A percentile compares a stretch with the other conserved stretches of the same genome.
These are phyloP conservation scores for Lagorchestes hirsutus DNA, from an alignment of 2,797 vertebrate genomes.

Conservation along the genomic window DNA sequence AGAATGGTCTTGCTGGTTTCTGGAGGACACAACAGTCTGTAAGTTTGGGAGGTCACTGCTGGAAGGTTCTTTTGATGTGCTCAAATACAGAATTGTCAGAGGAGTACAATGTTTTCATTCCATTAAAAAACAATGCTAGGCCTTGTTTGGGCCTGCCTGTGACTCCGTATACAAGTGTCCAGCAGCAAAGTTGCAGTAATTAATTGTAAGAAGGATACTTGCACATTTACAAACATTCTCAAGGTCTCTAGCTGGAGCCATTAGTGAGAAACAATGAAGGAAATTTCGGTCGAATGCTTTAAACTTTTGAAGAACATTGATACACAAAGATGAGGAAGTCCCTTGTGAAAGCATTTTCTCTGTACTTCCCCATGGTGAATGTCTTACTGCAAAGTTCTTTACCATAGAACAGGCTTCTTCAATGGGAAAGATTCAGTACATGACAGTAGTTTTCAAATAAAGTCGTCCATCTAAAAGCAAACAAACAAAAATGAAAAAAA, in stretches of 20 bases:
- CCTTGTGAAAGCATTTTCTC: slow-evolving; percentile 86
- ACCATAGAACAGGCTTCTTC: slow-evolving; percentile 83
- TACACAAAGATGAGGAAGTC: slow-evolving; percentile 88
- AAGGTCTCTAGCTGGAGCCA: slow-evolving; percentile 85
- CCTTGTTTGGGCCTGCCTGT: slow-evolving; percentile 80
- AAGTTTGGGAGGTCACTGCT: slow-evolving; percentile 88
- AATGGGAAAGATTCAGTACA: slow-evolving; percentile 93
- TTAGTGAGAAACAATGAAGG: slow-evolving; percentile 85
- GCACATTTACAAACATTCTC: slow-evolving; percentile 86
- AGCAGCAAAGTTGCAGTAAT: slow-evolving; percentile 80
- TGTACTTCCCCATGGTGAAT: slow-evolving; percentile 87
- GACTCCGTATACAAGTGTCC: slow-evolving; percentile 83
- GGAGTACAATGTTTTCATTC: slow-evolving; percentile 86
- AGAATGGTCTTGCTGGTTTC: slow-evolving; percentile 97
- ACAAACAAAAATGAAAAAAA: slow-evolving; percentile 78
- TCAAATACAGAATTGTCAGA: slow-evolving; percentile 91
- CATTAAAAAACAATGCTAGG: slow-evolving; percentile 81
- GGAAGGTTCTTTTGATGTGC: slow-evolving; percentile 93
- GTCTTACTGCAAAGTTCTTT: slow-evolving; percentile 85
- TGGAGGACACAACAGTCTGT: slow-evolving; percentile 93
- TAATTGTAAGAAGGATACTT: slow-evolving; percentile 84
- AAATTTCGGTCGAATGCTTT: slow-evolving; percentile 86
- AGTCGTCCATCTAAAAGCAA: slow-evolving; percentile 97
- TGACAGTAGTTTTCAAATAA: slow-evolving; percentile 99
- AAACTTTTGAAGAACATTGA: slow-evolving; percentile 84